phyloP scores from a whole-genome alignment of 2,113 vertebrate species.

The Xiphorhynchus elegans region DNA sequence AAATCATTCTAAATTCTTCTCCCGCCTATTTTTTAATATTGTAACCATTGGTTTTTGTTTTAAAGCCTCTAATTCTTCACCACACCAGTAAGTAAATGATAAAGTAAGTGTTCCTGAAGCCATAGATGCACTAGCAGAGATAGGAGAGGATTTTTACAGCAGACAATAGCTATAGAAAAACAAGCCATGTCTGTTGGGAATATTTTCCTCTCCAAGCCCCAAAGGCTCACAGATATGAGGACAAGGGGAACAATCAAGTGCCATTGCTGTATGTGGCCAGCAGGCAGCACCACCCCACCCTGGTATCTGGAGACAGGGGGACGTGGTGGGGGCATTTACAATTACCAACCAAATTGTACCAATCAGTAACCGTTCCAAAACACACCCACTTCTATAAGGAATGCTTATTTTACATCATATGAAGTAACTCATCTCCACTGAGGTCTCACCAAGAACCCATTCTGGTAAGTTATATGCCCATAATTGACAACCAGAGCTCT shows the following conservation, averaged over 20 bases:
- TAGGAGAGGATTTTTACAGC: neutral
- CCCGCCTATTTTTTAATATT: neutral
- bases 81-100: neutral
- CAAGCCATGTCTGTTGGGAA: neutral
- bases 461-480: neutral
- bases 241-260: neutral
- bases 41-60: neutral
- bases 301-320: neutral
- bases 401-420: neutral
- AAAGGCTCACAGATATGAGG: neutral
- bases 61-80: neutral
- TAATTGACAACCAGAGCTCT: neutral
- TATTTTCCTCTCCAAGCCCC: neutral
- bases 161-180: neutral
- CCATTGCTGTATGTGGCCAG: neutral
- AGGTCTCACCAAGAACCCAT: neutral
- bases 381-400: neutral
- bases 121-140: neutral
- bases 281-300: conserved; percentile 41
- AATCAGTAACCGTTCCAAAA: neutral
- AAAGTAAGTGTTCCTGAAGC: neutral
- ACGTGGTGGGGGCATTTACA: neutral
- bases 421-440: neutral
- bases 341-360: neutral
- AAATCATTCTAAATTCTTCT: neutral